Percentiles rank a stretch among this genome's conserved stretches.
These are phyloP conservation scores for Lineus longissimus DNA, from an alignment of 1,140 invertebrate species.

Conservation along the genomic window DNA sequence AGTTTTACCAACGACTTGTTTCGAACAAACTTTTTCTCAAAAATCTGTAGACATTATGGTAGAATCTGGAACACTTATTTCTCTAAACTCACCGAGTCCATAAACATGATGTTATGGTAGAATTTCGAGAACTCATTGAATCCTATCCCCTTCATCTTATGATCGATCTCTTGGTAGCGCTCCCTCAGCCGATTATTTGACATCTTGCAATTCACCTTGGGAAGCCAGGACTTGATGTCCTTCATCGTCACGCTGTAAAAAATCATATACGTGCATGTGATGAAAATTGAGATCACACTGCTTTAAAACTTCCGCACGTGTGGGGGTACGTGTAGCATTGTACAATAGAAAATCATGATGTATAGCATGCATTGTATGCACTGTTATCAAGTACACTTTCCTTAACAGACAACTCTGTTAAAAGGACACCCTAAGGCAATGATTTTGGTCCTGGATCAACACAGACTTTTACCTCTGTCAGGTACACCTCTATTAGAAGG, in stretches of 20 bases:
- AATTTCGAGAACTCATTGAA: slow-evolving; percentile 87
- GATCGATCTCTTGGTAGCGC: slow-evolving; percentile 67
- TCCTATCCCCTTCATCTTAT: slow-evolving; percentile 69
- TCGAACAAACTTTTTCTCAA: not conserved
- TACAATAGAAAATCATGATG: slow-evolving; percentile 15
- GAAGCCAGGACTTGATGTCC: slow-evolving; percentile 86
- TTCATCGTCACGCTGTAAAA: slow-evolving; percentile 76
- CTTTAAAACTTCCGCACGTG: no score
- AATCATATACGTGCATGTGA: no score
- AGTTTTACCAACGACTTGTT: no score
- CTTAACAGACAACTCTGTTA: no score
- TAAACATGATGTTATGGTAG: slow-evolving; percentile 81
- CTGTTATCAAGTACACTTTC: no score
- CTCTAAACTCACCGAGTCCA: slow-evolving; percentile 57
- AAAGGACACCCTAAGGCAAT: no score
- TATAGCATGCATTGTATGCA: slow-evolving; percentile 7
- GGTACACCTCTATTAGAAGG: no score
- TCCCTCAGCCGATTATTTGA: slow-evolving; percentile 66
- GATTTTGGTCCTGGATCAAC: no score
- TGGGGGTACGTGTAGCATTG: no score
- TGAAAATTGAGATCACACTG: no score
- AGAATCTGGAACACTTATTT: not conserved
- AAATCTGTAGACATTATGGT: not conserved
- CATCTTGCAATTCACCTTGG: slow-evolving; percentile 87
- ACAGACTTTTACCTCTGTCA: no score